Percentiles rank a stretch among this genome's conserved stretches.
Evolutionary conservation across 2,888 invertebrate species (phyloP).

Genomic region (Mesodorylaimus sp.): DNA sequence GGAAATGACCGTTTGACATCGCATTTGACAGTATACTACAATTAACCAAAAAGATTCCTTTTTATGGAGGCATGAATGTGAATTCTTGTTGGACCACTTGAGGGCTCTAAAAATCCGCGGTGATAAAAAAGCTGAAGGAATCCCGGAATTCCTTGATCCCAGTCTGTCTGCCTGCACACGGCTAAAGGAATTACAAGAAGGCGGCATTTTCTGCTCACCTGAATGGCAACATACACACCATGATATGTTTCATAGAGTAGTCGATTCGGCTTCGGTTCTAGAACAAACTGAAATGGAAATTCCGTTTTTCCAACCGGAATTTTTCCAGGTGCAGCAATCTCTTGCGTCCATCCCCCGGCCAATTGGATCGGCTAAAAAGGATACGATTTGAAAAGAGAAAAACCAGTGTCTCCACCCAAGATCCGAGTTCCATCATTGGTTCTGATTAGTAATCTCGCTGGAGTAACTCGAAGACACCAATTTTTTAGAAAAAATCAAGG

Average conservation of each 20-base stretch:
- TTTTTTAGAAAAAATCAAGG: no score
- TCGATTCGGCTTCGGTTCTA: slow-evolving; percentile 45
- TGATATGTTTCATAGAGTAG: slow-evolving; percentile 81
- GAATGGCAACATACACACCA: slow-evolving; percentile 78
- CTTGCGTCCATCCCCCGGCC: slow-evolving; percentile 52
- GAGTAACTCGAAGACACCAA: no score
- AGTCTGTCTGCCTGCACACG: slow-evolving; percentile 9
- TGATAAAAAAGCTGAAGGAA: no score
- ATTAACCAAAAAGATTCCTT: slow-evolving; percentile 6
- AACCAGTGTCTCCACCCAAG: no score
- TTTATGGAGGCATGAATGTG: no score
- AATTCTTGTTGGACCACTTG: no score
- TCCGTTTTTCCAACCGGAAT: slow-evolving; percentile 67
- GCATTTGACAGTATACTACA: slow-evolving; percentile 45
- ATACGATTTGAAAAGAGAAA: no score
- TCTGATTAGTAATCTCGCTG: no score
- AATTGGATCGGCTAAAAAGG: slow-evolving; percentile 66
- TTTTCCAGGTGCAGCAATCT: slow-evolving; percentile 63
- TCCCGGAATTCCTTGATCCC: neutral
- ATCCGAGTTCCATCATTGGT: no score
- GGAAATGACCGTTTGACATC: slow-evolving; percentile 71
- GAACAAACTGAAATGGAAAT: slow-evolving; percentile 59
- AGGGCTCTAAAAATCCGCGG: no score
- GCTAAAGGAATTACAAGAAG: neutral
- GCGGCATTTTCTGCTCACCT: slow-evolving; percentile 21